Percentiles rank a stretch among this genome's conserved stretches.
These are phyloP conservation scores for Pelosia muscerda DNA, from an alignment of 2,888 invertebrate species.

Conservation along the genomic window DNA sequence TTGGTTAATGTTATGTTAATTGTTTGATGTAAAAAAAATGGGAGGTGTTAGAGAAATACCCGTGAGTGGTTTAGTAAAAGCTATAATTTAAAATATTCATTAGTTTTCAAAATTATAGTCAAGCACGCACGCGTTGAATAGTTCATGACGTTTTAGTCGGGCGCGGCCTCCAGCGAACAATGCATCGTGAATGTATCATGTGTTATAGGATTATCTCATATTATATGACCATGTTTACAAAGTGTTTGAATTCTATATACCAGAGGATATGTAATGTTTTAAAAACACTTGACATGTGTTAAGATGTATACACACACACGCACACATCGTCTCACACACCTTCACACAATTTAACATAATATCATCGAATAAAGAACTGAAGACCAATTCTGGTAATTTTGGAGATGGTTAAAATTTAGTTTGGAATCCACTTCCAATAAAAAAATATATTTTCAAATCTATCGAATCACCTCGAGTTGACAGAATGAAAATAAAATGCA, in stretches of 20 bases:
- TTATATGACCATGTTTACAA: slow-evolving; percentile 27
- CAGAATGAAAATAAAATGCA: too few relatives aligned
- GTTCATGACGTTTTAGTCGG: not conserved
- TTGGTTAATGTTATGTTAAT: not conserved
- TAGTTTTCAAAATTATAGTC: slow-evolving; percentile 1
- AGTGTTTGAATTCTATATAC: slow-evolving; percentile 19
- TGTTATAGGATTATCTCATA: slow-evolving; percentile 22
- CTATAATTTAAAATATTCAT: slow-evolving; percentile 1
- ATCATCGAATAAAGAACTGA: too few relatives aligned
- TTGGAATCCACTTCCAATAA: too few relatives aligned
- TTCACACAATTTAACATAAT: too few relatives aligned
- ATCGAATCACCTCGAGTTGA: too few relatives aligned
- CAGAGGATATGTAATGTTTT: not conserved
- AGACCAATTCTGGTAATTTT: too few relatives aligned
- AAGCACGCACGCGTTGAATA: not conserved
- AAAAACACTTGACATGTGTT: not conserved
- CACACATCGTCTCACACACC: not conserved
- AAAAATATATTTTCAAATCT: too few relatives aligned
- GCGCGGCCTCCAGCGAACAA: slow-evolving; percentile 29
- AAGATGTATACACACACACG: not conserved
- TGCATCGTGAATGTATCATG: slow-evolving; percentile 30
- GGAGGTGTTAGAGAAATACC: not conserved
- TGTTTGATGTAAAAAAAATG: not conserved
- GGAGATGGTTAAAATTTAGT: too few relatives aligned
- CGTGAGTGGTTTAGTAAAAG: not conserved